Evolutionary conservation across 1,140 invertebrate species (phyloP), one percentile per base, ranked within the genome.

Genomic region (Bombus pyrosoma): DNA sequence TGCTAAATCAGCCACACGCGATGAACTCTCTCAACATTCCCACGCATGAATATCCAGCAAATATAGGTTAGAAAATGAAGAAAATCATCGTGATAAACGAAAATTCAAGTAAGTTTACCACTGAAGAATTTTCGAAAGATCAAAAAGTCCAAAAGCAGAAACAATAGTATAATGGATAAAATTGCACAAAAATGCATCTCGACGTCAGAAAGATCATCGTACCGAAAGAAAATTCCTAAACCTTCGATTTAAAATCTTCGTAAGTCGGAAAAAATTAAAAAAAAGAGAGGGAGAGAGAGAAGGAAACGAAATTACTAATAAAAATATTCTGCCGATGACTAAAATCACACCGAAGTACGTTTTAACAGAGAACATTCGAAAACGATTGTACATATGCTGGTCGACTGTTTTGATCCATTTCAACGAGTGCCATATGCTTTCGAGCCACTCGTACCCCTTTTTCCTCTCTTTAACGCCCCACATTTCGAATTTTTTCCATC

Each of bases 401-500:
- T n/a, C n/a, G 43, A 66, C 3, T 18, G 18, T 43, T 34, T 53
- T 37, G 43, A 71, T 34, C 25, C 66, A 39, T 71, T 41, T n/a
- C 37, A 68, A 15, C 66, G 43, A 28, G 12, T 34, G 13, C 69
- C 69, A 34, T 43, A 73, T 62, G 69, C 39, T 34, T 81, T 15
- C 64, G 39, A 34, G 4, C 69, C 69, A 64, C 57, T 73, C 32
- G 57, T 47, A 74, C 57, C 41, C 80, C 47, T 64, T 74, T 57
- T 34, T 32, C 15, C 69, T 12, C n/a, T 76, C 32, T 62, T 37
- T 28, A 37, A 57, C 32, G 15, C 34, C 32, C 39, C 15, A 8
- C 25, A n/a, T 59, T 41, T 69, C 32, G 39, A 73, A 15, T n/a
- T 71, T 64, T 32, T 3, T 66, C 57, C 69, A 43, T 43, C 80